Percentiles rank a stretch among this genome's conserved stretches.
Evolutionary conservation across 2,113 vertebrate genomes (phyloP).

Genomic region (Aegithalos caudatus): DNA sequence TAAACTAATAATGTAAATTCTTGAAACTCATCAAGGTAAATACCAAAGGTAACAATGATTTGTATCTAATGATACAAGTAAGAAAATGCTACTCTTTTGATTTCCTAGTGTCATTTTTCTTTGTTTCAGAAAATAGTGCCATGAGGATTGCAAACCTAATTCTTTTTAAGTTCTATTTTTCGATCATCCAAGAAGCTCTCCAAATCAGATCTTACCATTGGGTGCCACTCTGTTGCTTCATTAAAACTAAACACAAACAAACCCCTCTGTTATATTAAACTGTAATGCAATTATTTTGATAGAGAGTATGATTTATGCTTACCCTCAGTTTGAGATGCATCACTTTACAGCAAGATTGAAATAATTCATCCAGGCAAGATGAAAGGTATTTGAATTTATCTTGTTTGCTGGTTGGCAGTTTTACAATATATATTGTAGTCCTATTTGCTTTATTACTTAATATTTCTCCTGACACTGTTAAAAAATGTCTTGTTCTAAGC

Average conservation of each 20-base stretch:
- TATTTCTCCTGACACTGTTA: neutral
- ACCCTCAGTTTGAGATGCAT: neutral
- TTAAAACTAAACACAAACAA: neutral
- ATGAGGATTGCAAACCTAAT: neutral
- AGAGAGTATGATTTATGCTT: neutral
- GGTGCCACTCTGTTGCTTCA: neutral
- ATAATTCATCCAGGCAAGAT: neutral
- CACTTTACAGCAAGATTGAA: neutral
- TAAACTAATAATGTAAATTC: neutral
- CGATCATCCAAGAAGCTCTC: neutral
- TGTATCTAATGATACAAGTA: neutral
- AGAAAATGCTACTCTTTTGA: neutral
- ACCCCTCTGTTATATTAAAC: neutral
- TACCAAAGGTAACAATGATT: neutral
- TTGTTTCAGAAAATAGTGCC: neutral
- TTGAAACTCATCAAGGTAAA: conserved; percentile 4
- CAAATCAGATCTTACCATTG: neutral
- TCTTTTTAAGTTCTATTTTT: neutral
- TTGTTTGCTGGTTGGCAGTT: neutral
- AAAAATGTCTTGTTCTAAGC: neutral
- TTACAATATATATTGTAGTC: neutral
- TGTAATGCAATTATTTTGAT: neutral
- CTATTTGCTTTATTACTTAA: conserved; percentile 16
- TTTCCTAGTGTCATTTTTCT: neutral
- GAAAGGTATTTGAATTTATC: neutral